A percentile compares a stretch with the other conserved stretches of the same genome.
phyloP scores from a whole-genome alignment of 2,113 vertebrate genomes.

The Cichladusa arquata region DNA sequence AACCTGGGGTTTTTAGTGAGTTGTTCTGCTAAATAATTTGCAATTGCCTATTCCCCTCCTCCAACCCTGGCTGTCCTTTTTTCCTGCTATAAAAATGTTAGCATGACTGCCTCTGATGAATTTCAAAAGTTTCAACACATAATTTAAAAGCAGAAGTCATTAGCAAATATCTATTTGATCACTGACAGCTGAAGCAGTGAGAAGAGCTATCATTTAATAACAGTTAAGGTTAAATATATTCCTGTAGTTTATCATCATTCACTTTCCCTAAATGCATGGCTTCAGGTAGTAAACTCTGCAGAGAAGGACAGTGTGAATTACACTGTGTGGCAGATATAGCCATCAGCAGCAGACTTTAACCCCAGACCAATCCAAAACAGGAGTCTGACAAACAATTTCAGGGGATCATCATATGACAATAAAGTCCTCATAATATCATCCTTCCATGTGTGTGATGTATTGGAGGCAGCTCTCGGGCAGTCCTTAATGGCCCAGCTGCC shows the following conservation, averaged over 20 bases:
- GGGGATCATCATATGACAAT: not conserved
- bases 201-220: conserved; percentile 14
- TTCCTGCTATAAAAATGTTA: not conserved
- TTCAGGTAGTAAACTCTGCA: not conserved
- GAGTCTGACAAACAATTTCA: conserved; percentile 12
- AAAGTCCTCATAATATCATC: conserved; percentile 20
- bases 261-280: not conserved
- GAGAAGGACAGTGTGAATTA: not conserved
- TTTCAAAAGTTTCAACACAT: conserved; percentile 3
- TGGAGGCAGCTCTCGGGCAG: not conserved
- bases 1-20: accelerated
- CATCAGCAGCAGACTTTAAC: not conserved
- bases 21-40: not conserved
- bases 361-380: not conserved
- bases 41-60: not conserved
- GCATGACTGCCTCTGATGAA: not conserved
- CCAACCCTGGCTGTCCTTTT: not conserved
- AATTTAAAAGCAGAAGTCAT: not conserved
- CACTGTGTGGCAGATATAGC: not conserved
- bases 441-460: not conserved
- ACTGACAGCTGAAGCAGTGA: conserved; percentile 23
- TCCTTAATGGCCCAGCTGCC: conserved; percentile 13
- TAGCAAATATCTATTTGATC: conserved; percentile 12
- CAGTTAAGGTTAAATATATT: conserved; percentile 41
- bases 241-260: conserved; percentile 1